phyloP scores from a whole-genome alignment of 2,113 vertebrate species.

The Promerops cafer region DNA sequence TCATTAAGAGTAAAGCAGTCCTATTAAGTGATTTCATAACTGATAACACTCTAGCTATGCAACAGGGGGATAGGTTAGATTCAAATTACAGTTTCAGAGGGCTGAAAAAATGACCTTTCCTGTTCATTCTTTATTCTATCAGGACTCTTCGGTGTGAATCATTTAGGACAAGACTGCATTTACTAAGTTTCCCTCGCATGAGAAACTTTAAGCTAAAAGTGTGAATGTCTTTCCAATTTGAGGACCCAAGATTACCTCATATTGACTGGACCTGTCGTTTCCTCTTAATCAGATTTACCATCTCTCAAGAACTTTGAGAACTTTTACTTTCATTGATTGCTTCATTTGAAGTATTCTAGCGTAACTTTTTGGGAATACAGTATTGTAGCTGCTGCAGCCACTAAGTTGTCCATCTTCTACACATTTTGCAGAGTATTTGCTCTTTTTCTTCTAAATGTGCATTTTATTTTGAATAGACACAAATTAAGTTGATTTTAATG shows the following conservation, averaged over 20 bases:
- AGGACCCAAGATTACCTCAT: neutral
- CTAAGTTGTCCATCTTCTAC: neutral
- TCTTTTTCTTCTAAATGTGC: neutral
- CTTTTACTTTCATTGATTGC: neutral
- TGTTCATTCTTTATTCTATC: neutral
- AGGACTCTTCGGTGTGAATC: neutral
- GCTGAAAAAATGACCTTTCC: neutral
- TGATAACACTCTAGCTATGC: neutral
- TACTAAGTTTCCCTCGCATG: neutral
- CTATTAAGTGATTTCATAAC: conserved; percentile 20
- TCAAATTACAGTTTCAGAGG: neutral
- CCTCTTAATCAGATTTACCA: neutral
- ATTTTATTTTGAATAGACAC: neutral
- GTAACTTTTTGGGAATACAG: neutral
- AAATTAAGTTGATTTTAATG: neutral
- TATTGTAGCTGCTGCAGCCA: neutral
- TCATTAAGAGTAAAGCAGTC: neutral
- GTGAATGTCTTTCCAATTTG: neutral
- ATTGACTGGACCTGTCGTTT: neutral
- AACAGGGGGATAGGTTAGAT: neutral
- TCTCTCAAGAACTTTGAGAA: neutral
- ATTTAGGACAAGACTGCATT: neutral
- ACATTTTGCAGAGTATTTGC: neutral
- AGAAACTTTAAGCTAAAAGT: neutral
- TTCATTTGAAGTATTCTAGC: neutral